These are phyloP conservation scores for Peucedramus taeniatus DNA, from an alignment of 2,113 vertebrate genomes.

Conservation along the genomic window DNA sequence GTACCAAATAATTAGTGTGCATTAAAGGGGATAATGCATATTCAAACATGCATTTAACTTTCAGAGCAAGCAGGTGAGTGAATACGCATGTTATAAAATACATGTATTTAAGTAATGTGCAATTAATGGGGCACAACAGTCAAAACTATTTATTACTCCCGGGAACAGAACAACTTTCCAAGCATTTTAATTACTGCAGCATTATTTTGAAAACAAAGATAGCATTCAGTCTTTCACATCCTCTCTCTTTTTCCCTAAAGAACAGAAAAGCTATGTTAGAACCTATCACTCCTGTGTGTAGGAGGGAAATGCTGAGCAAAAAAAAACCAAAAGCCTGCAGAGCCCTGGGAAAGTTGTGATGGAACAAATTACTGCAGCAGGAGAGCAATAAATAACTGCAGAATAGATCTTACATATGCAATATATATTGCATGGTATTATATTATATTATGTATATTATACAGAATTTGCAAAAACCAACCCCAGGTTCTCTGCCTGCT, in stretches of 20 bases:
- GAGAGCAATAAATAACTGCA: background rate
- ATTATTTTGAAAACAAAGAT: slow-evolving; percentile 16
- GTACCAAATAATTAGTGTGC: background rate
- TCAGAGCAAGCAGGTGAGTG: slow-evolving; percentile 54
- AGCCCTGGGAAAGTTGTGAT: background rate
- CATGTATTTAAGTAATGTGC: slow-evolving; percentile 59
- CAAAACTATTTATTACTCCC: slow-evolving; percentile 54
- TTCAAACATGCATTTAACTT: slow-evolving; percentile 45
- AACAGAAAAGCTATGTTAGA: background rate
- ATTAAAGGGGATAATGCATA: slow-evolving; percentile 20
- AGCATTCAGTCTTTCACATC: background rate
- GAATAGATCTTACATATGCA: background rate
- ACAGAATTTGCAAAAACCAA: background rate
- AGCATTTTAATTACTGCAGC: slow-evolving; percentile 46
- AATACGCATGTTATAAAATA: slow-evolving; percentile 54
- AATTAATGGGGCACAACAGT: slow-evolving; percentile 61
- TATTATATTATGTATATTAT: no score
- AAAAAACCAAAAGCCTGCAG: fast-evolving
- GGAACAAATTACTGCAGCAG: fast-evolving
- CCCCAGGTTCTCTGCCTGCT: no score
- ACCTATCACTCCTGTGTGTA: no score
- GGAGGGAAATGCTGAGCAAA: background rate
- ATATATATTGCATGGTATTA: no score
- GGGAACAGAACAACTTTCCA: slow-evolving; percentile 23
- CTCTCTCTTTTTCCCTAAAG: background rate